Percentiles rank a stretch among this genome's conserved stretches.
phyloP scores from a whole-genome alignment of 2,888 invertebrate genomes.

The Andrena hattorfiana region DNA sequence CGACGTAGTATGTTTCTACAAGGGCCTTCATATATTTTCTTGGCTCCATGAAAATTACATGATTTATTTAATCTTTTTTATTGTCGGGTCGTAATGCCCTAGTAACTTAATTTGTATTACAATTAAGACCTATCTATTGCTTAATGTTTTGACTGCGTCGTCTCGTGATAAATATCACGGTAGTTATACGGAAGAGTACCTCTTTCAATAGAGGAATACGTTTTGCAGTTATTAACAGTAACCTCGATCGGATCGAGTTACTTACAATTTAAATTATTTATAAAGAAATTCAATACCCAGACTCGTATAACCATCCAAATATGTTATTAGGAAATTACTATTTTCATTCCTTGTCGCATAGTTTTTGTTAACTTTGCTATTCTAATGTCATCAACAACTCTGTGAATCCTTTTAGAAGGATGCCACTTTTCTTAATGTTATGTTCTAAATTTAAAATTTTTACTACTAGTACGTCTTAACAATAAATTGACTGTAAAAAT shows the following conservation, averaged over 20 bases:
- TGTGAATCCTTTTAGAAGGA: slow-evolving; percentile 4
- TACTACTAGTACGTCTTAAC: neutral
- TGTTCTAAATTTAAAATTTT: neutral
- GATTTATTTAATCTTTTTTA: slow-evolving; percentile 75
- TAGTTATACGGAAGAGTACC: slow-evolving; percentile 78
- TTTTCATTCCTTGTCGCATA: neutral
- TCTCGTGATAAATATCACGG: slow-evolving; percentile 74
- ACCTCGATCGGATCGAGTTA: neutral
- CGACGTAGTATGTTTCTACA: slow-evolving; percentile 74
- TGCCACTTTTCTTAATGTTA: neutral
- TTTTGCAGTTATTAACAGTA: slow-evolving; percentile 18
- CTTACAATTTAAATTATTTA: slow-evolving; percentile 9
- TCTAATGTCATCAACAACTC: neutral
- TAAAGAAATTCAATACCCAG: slow-evolving; percentile 8
- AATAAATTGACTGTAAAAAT: neutral
- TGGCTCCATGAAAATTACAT: slow-evolving; percentile 69
- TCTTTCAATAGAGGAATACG: neutral
- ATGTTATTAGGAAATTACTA: neutral
- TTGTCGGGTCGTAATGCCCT: slow-evolving; percentile 66
- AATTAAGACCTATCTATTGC: slow-evolving; percentile 64
- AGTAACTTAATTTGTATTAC: slow-evolving; percentile 75
- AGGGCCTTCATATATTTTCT: slow-evolving; percentile 64
- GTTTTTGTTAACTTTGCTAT: slow-evolving; percentile 12
- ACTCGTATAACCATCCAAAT: neutral
- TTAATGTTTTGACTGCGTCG: slow-evolving; percentile 72